Evolutionary conservation across 2,888 invertebrate species (phyloP).

Genomic region (Beris morrisii): DNA sequence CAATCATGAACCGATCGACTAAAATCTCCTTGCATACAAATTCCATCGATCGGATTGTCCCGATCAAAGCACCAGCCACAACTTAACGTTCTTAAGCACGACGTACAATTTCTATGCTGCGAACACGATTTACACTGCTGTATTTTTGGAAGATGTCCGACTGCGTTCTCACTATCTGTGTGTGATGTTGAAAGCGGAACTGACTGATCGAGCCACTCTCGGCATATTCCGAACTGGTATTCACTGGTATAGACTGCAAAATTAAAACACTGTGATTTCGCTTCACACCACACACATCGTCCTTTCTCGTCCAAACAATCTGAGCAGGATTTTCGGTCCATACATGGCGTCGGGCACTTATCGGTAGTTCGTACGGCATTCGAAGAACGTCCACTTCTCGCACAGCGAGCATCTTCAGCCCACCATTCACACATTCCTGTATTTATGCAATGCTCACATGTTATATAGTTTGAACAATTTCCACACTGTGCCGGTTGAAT

Average conservation of each 20-base stretch:
- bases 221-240: constrained; percentile 89
- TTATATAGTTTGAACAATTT: constrained; percentile 86
- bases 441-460: constrained; percentile 80
- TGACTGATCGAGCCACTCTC: constrained; percentile 89
- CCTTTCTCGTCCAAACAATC: constrained; percentile 83
- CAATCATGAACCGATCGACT: constrained; percentile 76
- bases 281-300: constrained; percentile 95
- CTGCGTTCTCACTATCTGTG: constrained; percentile 36
- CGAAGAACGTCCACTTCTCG: constrained; percentile 72
- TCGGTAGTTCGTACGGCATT: constrained; percentile 66
- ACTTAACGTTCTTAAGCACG: constrained; percentile 79
- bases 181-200: constrained; percentile 55
- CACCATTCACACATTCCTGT: constrained; percentile 90
- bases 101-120: constrained; percentile 72
- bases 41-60: constrained; percentile 84
- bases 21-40: constrained; percentile 85
- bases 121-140: constrained; percentile 82
- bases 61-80: constrained; percentile 94
- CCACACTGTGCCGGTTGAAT: constrained; percentile 81
- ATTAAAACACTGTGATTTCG: constrained; percentile 87
- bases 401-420: constrained; percentile 84
- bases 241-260: constrained; percentile 95
- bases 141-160: constrained; percentile 49
- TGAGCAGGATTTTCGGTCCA: constrained; percentile 73
- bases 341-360: constrained; percentile 81